Evolutionary conservation across 2,113 vertebrate species (phyloP).

Genomic region (Notarius quadriscutis): DNA sequence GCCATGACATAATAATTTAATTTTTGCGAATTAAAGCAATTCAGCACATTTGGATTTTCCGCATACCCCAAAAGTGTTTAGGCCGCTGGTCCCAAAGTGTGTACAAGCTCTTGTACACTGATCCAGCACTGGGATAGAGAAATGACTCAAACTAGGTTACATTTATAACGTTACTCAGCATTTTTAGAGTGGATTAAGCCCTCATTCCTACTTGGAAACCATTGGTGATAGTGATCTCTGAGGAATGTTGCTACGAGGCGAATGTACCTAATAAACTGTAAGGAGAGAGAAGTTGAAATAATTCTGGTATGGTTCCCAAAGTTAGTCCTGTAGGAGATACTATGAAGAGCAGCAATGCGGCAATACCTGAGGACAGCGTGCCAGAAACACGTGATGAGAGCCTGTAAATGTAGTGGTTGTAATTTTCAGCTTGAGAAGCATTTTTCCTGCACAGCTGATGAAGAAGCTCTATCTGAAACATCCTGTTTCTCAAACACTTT

Average conservation of each 20-base stretch:
- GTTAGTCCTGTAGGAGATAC: constrained; percentile 12
- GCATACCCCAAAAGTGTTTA: not conserved
- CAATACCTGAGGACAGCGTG: constrained; percentile 1
- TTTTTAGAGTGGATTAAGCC: not conserved
- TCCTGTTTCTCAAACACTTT: constrained; percentile 19
- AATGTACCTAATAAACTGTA: not conserved
- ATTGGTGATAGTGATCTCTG: constrained; percentile 10
- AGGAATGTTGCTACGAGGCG: not conserved
- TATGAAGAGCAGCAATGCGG: constrained; percentile 20
- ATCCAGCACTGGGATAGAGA: not conserved
- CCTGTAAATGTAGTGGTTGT: constrained; percentile 10
- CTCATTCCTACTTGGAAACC: not conserved
- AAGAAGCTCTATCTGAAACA: constrained; percentile 8
- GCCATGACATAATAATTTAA: too few species aligned
- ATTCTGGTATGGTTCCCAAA: not conserved
- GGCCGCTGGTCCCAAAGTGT: not conserved
- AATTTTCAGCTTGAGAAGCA: constrained; percentile 30
- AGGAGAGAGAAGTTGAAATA: not conserved
- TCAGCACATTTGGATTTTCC: not conserved
- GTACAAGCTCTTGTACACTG: not conserved
- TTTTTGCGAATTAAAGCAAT: not conserved
- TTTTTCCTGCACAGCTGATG: constrained; percentile 15
- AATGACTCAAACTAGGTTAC: not conserved
- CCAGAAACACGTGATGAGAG: constrained; percentile 1
- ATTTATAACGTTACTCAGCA: not conserved